Evolutionary conservation across 2,888 invertebrate genomes (phyloP).

Genomic region (Bimastos eiseni): DNA sequence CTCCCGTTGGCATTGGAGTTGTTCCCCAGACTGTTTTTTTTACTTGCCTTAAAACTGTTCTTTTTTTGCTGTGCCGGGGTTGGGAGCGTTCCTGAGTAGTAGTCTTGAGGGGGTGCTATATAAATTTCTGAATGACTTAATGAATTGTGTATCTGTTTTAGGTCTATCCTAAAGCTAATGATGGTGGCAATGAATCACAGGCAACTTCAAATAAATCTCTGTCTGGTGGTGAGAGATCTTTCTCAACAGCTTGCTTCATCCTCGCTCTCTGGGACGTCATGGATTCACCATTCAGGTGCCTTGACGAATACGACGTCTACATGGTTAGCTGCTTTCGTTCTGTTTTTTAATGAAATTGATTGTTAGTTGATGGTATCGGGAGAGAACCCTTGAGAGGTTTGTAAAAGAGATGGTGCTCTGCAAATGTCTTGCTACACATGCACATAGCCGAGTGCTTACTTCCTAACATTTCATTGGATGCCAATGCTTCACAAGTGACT

Average conservation of each 20-base stretch:
- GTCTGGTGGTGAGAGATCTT: slow-evolving; percentile 94
- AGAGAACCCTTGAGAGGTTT: not conserved
- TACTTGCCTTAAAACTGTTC: no score
- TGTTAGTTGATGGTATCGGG: not conserved
- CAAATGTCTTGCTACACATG: no score
- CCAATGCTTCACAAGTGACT: no score
- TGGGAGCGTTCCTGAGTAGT: no score
- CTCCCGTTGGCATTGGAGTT: no score
- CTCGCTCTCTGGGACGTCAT: slow-evolving; percentile 90
- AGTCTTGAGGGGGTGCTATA: no score
- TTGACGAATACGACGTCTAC: slow-evolving; percentile 96
- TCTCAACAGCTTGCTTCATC: slow-evolving; percentile 90
- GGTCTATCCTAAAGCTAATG: not conserved
- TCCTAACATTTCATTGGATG: no score
- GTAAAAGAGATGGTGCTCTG: not conserved
- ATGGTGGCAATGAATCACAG: not conserved
- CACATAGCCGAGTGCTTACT: not conserved
- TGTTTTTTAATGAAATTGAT: not conserved
- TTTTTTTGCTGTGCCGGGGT: no score
- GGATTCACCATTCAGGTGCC: slow-evolving; percentile 85
- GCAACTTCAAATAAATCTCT: slow-evolving; percentile 65
- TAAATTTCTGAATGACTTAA: not conserved
- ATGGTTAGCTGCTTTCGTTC: slow-evolving; percentile 70
- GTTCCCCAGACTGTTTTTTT: no score
- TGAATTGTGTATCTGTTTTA: not conserved